Percentiles rank a stretch among this genome's conserved stretches.
These are phyloP conservation scores for Strigops habroptila DNA, from an alignment of 2,113 vertebrate species.

Conservation along the genomic window DNA sequence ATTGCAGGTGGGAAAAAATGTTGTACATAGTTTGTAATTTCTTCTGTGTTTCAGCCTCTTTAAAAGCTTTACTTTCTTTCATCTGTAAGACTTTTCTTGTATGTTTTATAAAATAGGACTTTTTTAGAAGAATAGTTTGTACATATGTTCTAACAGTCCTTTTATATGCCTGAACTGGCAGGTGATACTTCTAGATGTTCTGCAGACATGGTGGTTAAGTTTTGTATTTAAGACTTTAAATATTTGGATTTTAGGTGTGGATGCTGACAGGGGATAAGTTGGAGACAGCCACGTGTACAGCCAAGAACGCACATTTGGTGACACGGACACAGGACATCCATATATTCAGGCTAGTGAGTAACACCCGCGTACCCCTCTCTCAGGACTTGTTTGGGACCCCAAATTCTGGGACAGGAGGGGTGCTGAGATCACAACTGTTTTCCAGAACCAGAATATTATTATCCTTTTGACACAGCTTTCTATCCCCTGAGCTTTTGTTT, in stretches of 20 bases:
- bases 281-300: constrained; percentile 95
- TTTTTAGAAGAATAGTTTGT: neutral
- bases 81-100: neutral
- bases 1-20: constrained; percentile 14
- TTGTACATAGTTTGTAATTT: neutral
- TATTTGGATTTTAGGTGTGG: constrained; percentile 84
- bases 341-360: constrained; percentile 88
- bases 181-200: neutral
- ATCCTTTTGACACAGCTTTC: neutral
- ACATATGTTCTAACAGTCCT: neutral
- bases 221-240: neutral
- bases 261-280: constrained; percentile 98
- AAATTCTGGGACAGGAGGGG: neutral
- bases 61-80: neutral
- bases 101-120: neutral
- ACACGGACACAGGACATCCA: constrained; percentile 96
- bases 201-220: neutral
- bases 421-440: neutral
- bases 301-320: constrained; percentile 95
- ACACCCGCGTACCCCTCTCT: neutral
- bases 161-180: neutral
- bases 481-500: neutral
- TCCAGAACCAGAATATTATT: neutral
- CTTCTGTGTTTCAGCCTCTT: neutral
- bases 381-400: neutral